Conservation (phyloP, 2,888 invertebrate genomes). For the Heteromurus nitidus region DNA sequence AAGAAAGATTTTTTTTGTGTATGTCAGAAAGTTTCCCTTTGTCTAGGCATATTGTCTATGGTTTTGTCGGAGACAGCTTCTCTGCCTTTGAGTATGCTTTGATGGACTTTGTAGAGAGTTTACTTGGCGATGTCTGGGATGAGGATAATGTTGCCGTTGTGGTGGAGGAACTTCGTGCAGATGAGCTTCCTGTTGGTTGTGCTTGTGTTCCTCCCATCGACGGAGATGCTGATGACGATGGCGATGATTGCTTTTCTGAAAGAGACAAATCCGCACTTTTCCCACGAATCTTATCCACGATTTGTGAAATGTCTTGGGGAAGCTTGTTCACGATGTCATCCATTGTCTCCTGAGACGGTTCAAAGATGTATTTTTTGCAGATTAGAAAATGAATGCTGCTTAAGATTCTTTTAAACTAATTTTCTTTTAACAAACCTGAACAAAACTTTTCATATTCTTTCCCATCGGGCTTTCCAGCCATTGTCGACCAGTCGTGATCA, state of each 20-base stretch:
- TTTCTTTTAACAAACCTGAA: slow-evolving; percentile 46
- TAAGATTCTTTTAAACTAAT: background rate
- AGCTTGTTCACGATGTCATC: slow-evolving; percentile 61
- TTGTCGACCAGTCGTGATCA: slow-evolving; percentile 59
- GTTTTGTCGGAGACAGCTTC: slow-evolving; percentile 16
- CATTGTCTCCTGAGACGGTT: slow-evolving; percentile 62
- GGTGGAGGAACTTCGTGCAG: slow-evolving; percentile 14
- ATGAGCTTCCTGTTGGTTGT: background rate
- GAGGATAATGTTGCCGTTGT: background rate
- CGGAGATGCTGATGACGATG: slow-evolving; percentile 24
- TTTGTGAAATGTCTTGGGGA: slow-evolving; percentile 59
- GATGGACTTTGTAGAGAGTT: slow-evolving; percentile 29
- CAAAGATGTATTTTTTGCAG: background rate
- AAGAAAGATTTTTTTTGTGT: no score
- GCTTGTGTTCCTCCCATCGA: slow-evolving; percentile 8
- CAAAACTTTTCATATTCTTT: slow-evolving; percentile 27
- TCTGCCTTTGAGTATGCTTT: slow-evolving; percentile 34
- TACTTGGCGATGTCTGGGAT: background rate
- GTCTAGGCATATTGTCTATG: slow-evolving; percentile 23
- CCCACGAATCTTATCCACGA: slow-evolving; percentile 62
- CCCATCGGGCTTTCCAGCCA: slow-evolving; percentile 38
- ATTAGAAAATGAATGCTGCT: background rate
- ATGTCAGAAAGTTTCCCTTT: slow-evolving; percentile 19
- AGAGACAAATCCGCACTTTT: slow-evolving; percentile 40
- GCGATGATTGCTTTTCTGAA: slow-evolving; percentile 11